A percentile compares a stretch with the other conserved stretches of the same genome.
These are phyloP conservation scores for Plemyria rubiginata DNA, from an alignment of 2,888 invertebrate genomes.

Conservation along the genomic window DNA sequence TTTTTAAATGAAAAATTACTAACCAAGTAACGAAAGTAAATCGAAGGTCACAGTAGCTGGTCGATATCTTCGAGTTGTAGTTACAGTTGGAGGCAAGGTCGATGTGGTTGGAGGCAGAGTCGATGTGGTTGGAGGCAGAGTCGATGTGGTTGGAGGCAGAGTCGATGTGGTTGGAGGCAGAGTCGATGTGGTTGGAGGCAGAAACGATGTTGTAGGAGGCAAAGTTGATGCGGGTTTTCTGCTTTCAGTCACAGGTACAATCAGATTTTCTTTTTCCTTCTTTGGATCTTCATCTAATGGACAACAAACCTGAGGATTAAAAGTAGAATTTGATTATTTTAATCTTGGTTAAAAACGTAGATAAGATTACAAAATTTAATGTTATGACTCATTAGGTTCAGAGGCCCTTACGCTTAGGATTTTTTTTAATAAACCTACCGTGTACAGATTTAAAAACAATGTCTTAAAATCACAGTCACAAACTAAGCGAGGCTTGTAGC, in stretches of 20 bases:
- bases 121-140: conserved; percentile 14
- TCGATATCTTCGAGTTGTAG: conserved; percentile 32
- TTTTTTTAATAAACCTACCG: too few species aligned
- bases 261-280: conserved; percentile 3
- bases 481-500: too few species aligned
- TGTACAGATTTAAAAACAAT: too few species aligned
- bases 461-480: too few species aligned
- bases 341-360: too few species aligned
- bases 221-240: not conserved
- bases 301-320: conserved; percentile 22
- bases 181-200: conserved; percentile 5
- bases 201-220: not conserved
- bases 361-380: too few species aligned
- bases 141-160: conserved; percentile 12
- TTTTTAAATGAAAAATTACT: not conserved
- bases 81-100: conserved; percentile 11
- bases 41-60: conserved; percentile 1
- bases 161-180: conserved; percentile 4
- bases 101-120: conserved; percentile 10
- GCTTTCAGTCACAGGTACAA: not conserved
- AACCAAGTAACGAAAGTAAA: conserved; percentile 22
- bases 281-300: conserved; percentile 9
- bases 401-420: too few species aligned
- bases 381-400: too few species aligned
- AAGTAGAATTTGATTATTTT: too few species aligned